A percentile compares a stretch with the other conserved stretches of the same genome.
Evolutionary conservation across 2,888 invertebrate genomes (phyloP).

Genomic region (Flabesymbios commensalis): DNA sequence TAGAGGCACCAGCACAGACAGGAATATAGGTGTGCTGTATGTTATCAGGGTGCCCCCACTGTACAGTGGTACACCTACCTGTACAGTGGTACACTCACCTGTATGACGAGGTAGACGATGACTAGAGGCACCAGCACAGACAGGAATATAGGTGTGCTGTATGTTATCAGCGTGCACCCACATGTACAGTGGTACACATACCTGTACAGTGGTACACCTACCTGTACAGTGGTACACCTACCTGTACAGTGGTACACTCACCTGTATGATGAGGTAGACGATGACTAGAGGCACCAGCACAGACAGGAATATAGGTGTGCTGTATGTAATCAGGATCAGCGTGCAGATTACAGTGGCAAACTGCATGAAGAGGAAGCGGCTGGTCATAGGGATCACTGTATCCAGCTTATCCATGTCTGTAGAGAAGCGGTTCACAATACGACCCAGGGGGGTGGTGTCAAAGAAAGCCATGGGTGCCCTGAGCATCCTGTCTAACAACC

Average conservation of each 20-base stretch:
- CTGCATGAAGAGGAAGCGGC: constrained; percentile 31
- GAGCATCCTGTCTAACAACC: constrained; percentile 7
- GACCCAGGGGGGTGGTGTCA: constrained; percentile 20
- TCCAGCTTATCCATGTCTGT: constrained; percentile 34
- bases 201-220: too few relatives aligned
- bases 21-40: constrained; percentile 46
- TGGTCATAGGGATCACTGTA: constrained; percentile 20
- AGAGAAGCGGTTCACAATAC: constrained; percentile 29
- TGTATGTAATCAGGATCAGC: constrained; percentile 42
- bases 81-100: too few relatives aligned
- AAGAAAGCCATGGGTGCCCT: constrained; percentile 7
- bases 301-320: constrained; percentile 44
- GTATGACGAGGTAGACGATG: constrained; percentile 41
- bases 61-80: too few relatives aligned
- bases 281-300: constrained; percentile 40
- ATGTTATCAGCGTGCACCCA: too few relatives aligned
- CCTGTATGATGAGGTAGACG: constrained; percentile 44
- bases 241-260: too few relatives aligned
- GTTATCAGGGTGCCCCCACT: too few relatives aligned
- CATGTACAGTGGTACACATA: too few relatives aligned
- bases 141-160: constrained; percentile 46
- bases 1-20: constrained; percentile 40
- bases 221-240: too few relatives aligned
- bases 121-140: constrained; percentile 38
- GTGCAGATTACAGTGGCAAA: constrained; percentile 34